Base-by-base conservation (phyloP, 1,140 invertebrate species). In the Liolophura sinensis region DNA sequence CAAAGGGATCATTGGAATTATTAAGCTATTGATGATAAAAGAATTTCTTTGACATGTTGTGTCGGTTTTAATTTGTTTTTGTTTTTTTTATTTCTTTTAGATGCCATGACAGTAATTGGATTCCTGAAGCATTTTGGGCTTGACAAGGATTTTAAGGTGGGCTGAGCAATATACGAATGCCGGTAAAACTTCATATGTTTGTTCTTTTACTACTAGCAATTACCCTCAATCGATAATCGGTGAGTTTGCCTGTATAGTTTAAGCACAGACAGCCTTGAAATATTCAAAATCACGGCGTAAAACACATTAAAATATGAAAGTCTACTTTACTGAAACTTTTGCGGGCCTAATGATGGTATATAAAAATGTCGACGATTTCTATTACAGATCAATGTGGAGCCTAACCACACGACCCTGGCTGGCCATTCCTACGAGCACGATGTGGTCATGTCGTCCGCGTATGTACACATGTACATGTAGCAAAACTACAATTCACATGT, bases 81-180 rank as follows among this genome's bases (percentile, higher is more conserved):
- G 11, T 24, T 15, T 40, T 9, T 5, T 40, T 64, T 49, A 18
- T 1, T 52, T 61, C n/a, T 72, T 78, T 25, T 65, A 84, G 89
- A 90, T 82, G 87, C 88, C 5, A 88, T 88, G 60, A 90, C 88
- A 62, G 88, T 89, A 24, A 83, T 90, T 71, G 88, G 85, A 51
- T 89, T 91, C 69, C 78, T 91, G 56, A 89, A 89, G 72, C 86
- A 87, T 65, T 88, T 88, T 70, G 88, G 86, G 61, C 82, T 90
- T 50, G 88, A 89, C 40, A 84, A 87, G 9, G 86, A 89, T 64
- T 90, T 88, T 75, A 90, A 89, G 80, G 83, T 90, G 69, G 68
- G 24, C 20, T 58, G 27, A 57, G 0, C 15, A 22, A 31, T 24
- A 24, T 11, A 59, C 22, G 1, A 25, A n/a, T 31, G 57, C 4